Percentiles rank a stretch among this genome's conserved stretches.
These are phyloP conservation scores for Glareola pratincola DNA, from an alignment of 2,113 vertebrate species.

Conservation along the genomic window DNA sequence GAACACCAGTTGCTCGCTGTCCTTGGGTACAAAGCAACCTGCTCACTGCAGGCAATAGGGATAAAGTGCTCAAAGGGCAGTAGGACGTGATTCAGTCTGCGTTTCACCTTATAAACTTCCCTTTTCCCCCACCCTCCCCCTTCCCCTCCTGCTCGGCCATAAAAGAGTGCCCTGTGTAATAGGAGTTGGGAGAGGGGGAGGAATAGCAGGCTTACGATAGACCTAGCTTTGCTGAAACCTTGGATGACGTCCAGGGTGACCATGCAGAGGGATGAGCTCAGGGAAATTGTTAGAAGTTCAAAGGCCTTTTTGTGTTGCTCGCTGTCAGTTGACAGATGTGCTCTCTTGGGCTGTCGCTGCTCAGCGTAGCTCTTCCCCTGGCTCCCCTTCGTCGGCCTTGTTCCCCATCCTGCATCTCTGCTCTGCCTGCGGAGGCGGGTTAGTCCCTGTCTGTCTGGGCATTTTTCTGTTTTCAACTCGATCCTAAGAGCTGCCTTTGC, in stretches of 20 bases:
- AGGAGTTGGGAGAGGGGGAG: slow-evolving; percentile 49
- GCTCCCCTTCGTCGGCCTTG: not conserved
- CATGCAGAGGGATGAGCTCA: slow-evolving; percentile 47
- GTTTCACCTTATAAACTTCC: slow-evolving; percentile 54
- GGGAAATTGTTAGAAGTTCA: slow-evolving; percentile 54
- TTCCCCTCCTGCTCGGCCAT: not conserved
- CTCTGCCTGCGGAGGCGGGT: not conserved
- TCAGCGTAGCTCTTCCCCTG: not conserved
- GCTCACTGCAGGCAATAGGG: not conserved
- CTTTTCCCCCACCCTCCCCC: not conserved
- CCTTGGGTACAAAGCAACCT: slow-evolving; percentile 7
- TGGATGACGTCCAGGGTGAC: slow-evolving; percentile 57
- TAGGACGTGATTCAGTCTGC: not conserved
- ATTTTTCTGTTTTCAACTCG: not conserved
- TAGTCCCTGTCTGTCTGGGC: not conserved
- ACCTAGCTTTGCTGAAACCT: slow-evolving; percentile 41
- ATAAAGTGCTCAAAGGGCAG: slow-evolving; percentile 27
- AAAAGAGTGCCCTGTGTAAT: slow-evolving; percentile 41
- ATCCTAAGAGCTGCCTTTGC: not conserved
- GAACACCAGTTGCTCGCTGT: not conserved
- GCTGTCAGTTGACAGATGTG: slow-evolving; percentile 4
- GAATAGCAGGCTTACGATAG: not conserved
- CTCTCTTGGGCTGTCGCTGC: not conserved
- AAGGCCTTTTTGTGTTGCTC: slow-evolving; percentile 48
- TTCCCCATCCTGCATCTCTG: not conserved